Conservation (phyloP, 1,140 invertebrate species). For the Drosophila seguyi region DNA sequence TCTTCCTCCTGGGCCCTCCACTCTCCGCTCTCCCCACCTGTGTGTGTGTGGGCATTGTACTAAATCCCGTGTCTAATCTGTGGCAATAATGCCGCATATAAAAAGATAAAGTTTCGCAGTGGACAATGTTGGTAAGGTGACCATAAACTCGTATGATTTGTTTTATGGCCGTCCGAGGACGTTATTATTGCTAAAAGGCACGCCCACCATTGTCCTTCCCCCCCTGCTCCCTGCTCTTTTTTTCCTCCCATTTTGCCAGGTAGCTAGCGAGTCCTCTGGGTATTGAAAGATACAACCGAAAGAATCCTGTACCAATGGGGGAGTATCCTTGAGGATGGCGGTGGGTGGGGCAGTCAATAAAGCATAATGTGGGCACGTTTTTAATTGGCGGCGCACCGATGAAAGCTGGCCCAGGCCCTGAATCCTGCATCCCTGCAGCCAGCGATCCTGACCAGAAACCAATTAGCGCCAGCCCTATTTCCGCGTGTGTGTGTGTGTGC, state of each 20-base stretch:
- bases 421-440: constrained; percentile 22
- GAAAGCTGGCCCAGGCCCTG: constrained; percentile 51
- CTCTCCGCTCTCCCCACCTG: constrained; percentile 1
- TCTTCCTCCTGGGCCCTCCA: constrained; percentile 4
- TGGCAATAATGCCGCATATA: constrained; percentile 83
- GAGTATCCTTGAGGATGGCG: constrained; percentile 7
- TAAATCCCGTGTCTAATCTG: constrained; percentile 83
- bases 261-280: constrained; percentile 38
- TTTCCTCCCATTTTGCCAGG: constrained; percentile 17
- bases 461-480: constrained; percentile 71
- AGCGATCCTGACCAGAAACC: constrained; percentile 71
- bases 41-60: constrained; percentile 44
- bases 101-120: constrained; percentile 80
- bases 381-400: constrained; percentile 73
- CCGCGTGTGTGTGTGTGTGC: constrained; percentile 33
- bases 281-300: constrained; percentile 42
- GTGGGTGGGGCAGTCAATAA: constrained; percentile 68
- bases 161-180: constrained; percentile 81
- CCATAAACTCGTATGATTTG: constrained; percentile 84
- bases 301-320: constrained; percentile 21
- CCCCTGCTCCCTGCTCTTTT: background rate
- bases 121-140: constrained; percentile 72
- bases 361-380: constrained; percentile 83
- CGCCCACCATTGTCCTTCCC: constrained; percentile 42
- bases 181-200: constrained; percentile 83